Evolutionary conservation across 2,113 vertebrate genomes (phyloP).

Genomic region (Myiozetetes cayanensis): DNA sequence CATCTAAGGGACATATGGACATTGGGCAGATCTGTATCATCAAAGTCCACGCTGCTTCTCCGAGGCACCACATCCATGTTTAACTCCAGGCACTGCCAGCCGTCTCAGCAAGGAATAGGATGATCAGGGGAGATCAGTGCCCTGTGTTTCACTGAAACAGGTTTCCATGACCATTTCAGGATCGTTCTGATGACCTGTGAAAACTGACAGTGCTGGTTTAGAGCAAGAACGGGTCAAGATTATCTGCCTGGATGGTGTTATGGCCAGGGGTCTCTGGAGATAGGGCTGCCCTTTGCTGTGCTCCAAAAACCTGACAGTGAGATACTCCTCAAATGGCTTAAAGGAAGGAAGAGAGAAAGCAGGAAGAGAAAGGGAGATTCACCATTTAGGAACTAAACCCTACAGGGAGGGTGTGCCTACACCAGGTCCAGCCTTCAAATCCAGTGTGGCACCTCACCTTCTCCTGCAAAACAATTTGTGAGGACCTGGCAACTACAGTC

Average conservation of each 20-base stretch:
- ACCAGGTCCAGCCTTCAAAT: neutral
- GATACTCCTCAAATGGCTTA: neutral
- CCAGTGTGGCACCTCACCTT: neutral
- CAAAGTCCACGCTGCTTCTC: neutral
- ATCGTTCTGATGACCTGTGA: neutral
- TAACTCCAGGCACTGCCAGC: neutral
- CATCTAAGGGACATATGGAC: neutral
- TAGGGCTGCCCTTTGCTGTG: accelerated
- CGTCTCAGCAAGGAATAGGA: accelerated
- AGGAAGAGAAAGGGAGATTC: neutral
- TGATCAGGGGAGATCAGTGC: neutral
- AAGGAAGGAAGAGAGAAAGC: neutral
- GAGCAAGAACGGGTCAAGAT: neutral
- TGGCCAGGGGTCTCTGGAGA: neutral
- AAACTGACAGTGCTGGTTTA: neutral
- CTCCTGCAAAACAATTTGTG: neutral
- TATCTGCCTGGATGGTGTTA: neutral
- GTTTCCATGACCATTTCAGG: neutral
- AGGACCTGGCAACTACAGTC: neutral
- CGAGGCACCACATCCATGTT: accelerated
- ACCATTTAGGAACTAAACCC: neutral
- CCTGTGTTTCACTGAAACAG: accelerated
- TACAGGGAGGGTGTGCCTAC: neutral
- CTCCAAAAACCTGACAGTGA: neutral
- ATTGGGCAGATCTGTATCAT: neutral